Evolutionary conservation across 2,797 vertebrate genomes (phyloP), one percentile per base, ranked within the genome.

Genomic region (Lindbergichthys nudifrons): DNA sequence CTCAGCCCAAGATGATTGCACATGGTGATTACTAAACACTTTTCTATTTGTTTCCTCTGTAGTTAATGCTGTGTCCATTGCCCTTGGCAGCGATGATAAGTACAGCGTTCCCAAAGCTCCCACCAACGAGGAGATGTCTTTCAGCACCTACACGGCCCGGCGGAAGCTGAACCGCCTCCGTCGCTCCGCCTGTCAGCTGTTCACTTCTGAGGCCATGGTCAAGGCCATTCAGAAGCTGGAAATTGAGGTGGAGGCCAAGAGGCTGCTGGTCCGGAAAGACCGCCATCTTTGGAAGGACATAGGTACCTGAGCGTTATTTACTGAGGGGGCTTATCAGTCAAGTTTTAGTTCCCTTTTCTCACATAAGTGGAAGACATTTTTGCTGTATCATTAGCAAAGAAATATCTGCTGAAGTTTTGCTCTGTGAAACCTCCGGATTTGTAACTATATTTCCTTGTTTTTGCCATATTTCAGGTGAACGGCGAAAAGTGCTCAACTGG

Each of bases 281-380:
- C 94, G 96, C 21, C 97, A 98, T 89, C 96, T 98, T 64, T 99
- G 98, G 97, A 99, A 96, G 70, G 98, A 99, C 84, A 93, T 99
- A 58, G 98, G 98, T 99, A 92, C 88, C 87, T 2, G 10, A 30
- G 10, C 4, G 6, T 23, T 4, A 0, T 0, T 0, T 10, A 21
- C 12, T 36, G 43, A 42, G 32, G 6, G 32, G 32, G 8, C 32
- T 36, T 36, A 36, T 36, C 32, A 36, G 26, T 26, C 26, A 26
- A 26, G 26, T 26, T 26, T 26, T 26, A 26, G 4, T 26, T 26
- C 26, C 4, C 26, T 26, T 26, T 26, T 26, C 26, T 26, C 26
- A 26, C 26, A 26, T 26, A 26, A 26, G 32, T 36, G 32, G 8
- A 36, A 36, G 8, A 36, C 32, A 8, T 36, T 36, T 36, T 36